Percentiles rank a stretch among this genome's conserved stretches.
These are phyloP conservation scores for Tiliacea aurago DNA, from an alignment of 2,888 invertebrate species.

Conservation along the genomic window DNA sequence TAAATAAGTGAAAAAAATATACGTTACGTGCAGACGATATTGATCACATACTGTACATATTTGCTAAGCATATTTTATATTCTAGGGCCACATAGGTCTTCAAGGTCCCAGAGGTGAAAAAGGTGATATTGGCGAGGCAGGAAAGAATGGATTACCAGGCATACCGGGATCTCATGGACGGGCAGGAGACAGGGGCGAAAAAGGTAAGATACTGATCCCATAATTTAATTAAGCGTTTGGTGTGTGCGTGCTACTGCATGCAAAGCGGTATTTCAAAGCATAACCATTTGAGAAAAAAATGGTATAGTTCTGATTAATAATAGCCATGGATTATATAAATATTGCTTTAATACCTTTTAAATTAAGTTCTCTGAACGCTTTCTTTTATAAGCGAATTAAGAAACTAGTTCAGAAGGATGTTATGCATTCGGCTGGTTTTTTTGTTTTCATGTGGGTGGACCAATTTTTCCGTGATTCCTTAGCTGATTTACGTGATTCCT, in stretches of 20 bases:
- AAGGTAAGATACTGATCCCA: slow-evolving; percentile 46
- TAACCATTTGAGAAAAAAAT: neutral
- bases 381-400: too few relatives aligned
- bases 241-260: neutral
- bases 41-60: neutral
- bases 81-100: slow-evolving; percentile 55
- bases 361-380: neutral
- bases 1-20: too few relatives aligned
- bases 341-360: too few relatives aligned
- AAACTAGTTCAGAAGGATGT: too few relatives aligned
- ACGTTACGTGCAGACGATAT: too few relatives aligned
- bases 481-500: too few relatives aligned
- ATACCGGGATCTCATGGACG: slow-evolving; percentile 93
- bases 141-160: slow-evolving; percentile 92
- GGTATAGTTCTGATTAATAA: neutral
- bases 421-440: too few relatives aligned
- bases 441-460: too few relatives aligned
- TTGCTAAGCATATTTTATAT: neutral
- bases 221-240: neutral
- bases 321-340: neutral
- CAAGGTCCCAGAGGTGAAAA: slow-evolving; percentile 75
- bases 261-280: neutral
- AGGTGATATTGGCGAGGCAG: slow-evolving; percentile 87
- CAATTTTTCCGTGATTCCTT: too few relatives aligned
- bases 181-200: slow-evolving; percentile 91